Conservation (phyloP, 2,113 vertebrate species). For the Pseudorasbora parva region DNA sequence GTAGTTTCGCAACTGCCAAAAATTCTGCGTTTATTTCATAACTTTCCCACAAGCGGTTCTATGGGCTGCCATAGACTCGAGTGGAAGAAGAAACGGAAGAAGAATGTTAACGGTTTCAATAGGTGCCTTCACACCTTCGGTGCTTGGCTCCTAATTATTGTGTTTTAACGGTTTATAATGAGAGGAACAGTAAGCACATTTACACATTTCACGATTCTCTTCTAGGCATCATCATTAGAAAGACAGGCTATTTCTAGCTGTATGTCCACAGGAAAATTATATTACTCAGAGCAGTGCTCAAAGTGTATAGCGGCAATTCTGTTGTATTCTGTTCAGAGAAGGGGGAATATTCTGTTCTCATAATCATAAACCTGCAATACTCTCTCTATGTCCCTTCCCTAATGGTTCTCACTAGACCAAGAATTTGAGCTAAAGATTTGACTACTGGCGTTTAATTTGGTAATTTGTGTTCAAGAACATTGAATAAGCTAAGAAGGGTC, state of each 20-base stretch:
- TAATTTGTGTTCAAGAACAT: background rate
- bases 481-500: background rate
- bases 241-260: background rate
- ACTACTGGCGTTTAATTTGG: background rate
- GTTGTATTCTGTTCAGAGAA: background rate
- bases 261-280: background rate
- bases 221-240: slow-evolving; percentile 2
- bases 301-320: background rate
- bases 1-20: no score
- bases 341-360: background rate
- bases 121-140: no score
- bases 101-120: no score
- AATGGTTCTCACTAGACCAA: background rate
- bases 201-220: background rate
- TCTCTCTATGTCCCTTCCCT: background rate
- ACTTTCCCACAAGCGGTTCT: no score
- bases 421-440: background rate
- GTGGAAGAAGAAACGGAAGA: no score
- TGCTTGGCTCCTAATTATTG: background rate
- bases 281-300: background rate
- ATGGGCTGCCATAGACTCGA: no score
- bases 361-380: background rate
- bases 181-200: background rate
- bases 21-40: no score
- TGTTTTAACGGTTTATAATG: background rate